Percentiles rank a stretch among this genome's conserved stretches.
These are phyloP conservation scores for Allolobophora icterica DNA, from an alignment of 2,888 invertebrate species.

Conservation along the genomic window DNA sequence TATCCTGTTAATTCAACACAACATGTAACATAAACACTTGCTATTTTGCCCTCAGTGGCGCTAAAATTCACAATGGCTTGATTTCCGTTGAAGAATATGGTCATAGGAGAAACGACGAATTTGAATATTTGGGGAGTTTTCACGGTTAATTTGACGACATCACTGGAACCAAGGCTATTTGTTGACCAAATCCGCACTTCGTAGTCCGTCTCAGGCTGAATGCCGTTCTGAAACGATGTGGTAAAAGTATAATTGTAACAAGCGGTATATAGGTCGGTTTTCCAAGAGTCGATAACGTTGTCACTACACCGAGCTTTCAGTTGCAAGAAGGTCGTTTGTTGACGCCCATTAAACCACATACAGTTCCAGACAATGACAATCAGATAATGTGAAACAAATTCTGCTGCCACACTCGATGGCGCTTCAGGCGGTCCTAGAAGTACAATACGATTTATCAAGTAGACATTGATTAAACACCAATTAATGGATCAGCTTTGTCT, in stretches of 20 bases:
- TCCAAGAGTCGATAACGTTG: neutral
- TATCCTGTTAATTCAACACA: neutral
- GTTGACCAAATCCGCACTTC: neutral
- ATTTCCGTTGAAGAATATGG: neutral
- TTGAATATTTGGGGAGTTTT: neutral
- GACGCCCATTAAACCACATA: conserved; percentile 2
- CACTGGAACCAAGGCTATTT: neutral
- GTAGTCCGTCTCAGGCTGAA: conserved; percentile 17
- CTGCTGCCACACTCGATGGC: neutral
- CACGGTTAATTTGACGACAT: neutral
- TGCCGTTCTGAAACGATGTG: neutral
- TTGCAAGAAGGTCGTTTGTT: neutral
- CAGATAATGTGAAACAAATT: neutral
- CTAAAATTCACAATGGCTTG: neutral
- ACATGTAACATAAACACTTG: neutral
- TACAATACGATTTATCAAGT: neutral
- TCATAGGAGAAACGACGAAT: neutral
- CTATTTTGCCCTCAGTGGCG: neutral
- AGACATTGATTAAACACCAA: neutral
- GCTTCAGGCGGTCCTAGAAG: neutral
- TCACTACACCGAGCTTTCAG: neutral
- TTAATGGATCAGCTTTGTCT: neutral
- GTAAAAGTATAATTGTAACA: neutral
- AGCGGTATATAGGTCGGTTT: neutral
- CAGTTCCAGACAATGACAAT: neutral